Conservation (phyloP, 2,113 vertebrate species). For the Prionailurus bengalensis region DNA sequence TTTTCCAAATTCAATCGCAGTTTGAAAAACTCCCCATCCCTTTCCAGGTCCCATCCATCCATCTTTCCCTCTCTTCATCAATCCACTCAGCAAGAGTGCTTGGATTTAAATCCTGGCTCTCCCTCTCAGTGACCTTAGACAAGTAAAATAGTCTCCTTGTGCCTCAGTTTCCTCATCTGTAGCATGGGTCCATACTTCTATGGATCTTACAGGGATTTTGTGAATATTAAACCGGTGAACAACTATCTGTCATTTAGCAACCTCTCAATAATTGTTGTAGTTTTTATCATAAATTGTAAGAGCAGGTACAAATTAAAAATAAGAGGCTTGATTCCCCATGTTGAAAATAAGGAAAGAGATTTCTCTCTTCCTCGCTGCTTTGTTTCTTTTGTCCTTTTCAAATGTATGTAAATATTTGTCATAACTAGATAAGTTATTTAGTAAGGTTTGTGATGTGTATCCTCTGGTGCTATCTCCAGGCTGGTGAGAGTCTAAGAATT, state of each 20-base stretch:
- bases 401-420: neutral
- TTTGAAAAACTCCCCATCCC: neutral
- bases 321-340: neutral
- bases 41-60: neutral
- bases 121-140: neutral
- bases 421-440: neutral
- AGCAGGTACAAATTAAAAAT: neutral
- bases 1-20: neutral
- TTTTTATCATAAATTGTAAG: neutral
- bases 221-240: neutral
- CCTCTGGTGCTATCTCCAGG: neutral
- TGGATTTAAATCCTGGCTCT: neutral
- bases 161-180: neutral
- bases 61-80: neutral
- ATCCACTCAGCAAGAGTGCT: neutral
- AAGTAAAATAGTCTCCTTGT: neutral
- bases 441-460: neutral
- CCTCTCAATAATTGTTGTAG: neutral
- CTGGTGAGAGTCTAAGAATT: neutral
- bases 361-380: neutral
- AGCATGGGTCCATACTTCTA: neutral
- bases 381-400: neutral
- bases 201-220: neutral
- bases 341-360: neutral
- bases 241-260: neutral